Evolutionary conservation across 2,797 vertebrate species (phyloP).

Genomic region (Syngnathus rostellatus): DNA sequence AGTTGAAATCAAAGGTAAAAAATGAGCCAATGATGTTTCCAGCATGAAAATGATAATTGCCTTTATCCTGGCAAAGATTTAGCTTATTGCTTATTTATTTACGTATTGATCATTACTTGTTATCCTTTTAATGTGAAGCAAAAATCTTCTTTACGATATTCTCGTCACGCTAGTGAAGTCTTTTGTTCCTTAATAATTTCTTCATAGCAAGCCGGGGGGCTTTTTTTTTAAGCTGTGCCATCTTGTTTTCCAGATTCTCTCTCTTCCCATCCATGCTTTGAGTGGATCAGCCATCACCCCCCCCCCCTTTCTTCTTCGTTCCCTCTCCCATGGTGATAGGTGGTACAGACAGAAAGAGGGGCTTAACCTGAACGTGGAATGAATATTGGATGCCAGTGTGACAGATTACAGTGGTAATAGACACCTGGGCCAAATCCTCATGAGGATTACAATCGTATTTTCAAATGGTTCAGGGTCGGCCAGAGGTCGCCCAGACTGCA

Average conservation of each 20-base stretch:
- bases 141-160: constrained; percentile 47
- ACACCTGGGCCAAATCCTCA: constrained; percentile 70
- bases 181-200: constrained; percentile 57
- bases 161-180: constrained; percentile 57
- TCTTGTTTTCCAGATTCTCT: constrained; percentile 59
- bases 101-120: no score
- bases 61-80: background rate
- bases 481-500: constrained; percentile 56
- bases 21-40: background rate
- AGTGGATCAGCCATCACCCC: constrained; percentile 14
- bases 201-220: constrained; percentile 50
- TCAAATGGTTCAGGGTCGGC: constrained; percentile 62
- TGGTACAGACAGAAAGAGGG: constrained; percentile 59
- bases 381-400: constrained; percentile 67
- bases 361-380: constrained; percentile 68
- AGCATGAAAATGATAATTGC: background rate
- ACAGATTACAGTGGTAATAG: constrained; percentile 73
- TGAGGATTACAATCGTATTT: constrained; percentile 69
- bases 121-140: background rate
- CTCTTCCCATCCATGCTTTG: constrained; percentile 31
- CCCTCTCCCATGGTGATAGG: constrained; percentile 40
- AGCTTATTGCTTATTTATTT: background rate
- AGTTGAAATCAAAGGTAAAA: background rate
- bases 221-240: constrained; percentile 57
- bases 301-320: constrained; percentile 2